These are phyloP conservation scores for Gari tellinella DNA, from an alignment of 2,888 invertebrate genomes.

Conservation along the genomic window DNA sequence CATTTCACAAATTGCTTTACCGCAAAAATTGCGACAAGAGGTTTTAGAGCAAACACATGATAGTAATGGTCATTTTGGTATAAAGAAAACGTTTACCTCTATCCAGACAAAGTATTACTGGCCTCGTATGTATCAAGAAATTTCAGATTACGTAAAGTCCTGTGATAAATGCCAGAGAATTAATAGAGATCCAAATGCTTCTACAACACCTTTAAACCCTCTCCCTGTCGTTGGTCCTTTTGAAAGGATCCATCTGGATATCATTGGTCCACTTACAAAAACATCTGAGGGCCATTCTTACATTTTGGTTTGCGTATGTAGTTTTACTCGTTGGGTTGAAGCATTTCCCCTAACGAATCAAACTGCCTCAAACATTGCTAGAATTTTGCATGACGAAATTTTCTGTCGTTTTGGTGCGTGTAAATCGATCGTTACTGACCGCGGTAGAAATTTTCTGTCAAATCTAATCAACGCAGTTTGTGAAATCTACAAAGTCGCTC, in stretches of 20 bases:
- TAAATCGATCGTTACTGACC: conserved; percentile 36
- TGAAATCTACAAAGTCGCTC: conserved; percentile 44
- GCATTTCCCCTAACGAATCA: conserved; percentile 50
- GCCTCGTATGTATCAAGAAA: conserved; percentile 48
- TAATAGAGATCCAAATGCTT: conserved; percentile 32
- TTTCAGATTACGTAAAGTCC: conserved; percentile 36
- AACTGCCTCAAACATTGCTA: conserved; percentile 35
- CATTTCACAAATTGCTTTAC: conserved; percentile 29
- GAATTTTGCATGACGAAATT: conserved; percentile 42
- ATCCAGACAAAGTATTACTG: conserved; percentile 45
- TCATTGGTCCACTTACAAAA: conserved; percentile 47
- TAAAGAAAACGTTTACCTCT: conserved; percentile 11
- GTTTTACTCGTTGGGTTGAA: conserved; percentile 45
- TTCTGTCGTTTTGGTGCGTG: conserved; percentile 49
- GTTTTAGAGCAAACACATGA: conserved; percentile 18
- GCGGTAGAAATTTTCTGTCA: conserved; percentile 45
- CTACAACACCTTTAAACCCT: conserved; percentile 33
- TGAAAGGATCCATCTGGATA: conserved; percentile 43
- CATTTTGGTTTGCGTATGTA: conserved; percentile 43
- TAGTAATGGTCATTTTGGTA: conserved; percentile 26
- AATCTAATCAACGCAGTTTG: conserved; percentile 50
- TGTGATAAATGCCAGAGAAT: conserved; percentile 56
- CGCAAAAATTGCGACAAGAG: conserved; percentile 13
- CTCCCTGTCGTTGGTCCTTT: conserved; percentile 38
- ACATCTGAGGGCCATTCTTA: conserved; percentile 38